Conservation (phyloP, 1,140 invertebrate species). For the Heliconius eleuchia region DNA sequence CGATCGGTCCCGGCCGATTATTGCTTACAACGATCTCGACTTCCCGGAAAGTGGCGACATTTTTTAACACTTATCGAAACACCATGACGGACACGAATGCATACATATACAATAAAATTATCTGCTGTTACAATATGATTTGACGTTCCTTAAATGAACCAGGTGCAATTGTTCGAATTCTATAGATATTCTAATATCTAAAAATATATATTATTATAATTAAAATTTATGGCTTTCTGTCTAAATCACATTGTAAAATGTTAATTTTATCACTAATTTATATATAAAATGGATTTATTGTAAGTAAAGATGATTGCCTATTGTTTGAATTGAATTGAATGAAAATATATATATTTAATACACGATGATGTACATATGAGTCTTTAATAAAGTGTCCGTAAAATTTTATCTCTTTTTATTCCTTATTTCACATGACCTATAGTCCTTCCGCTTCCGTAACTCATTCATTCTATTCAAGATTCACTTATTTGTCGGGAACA, state of each 20-base stretch:
- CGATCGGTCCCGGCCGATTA: slow-evolving; percentile 85
- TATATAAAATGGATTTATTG: neutral
- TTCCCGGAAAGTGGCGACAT: slow-evolving; percentile 87
- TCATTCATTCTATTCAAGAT: neutral
- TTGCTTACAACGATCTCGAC: slow-evolving; percentile 93
- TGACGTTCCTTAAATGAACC: neutral
- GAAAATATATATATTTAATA: slow-evolving; percentile 15
- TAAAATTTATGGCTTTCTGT: neutral
- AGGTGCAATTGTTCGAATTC: neutral
- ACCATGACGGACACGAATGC: neutral
- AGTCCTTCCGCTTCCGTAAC: slow-evolving; percentile 20
- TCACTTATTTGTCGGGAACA: neutral
- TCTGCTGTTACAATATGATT: neutral
- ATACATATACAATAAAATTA: neutral
- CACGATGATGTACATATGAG: slow-evolving; percentile 6
- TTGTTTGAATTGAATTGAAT: neutral
- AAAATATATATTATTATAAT: neutral
- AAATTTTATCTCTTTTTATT: slow-evolving; percentile 15
- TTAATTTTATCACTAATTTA: neutral
- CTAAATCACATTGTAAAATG: neutral
- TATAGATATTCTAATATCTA: neutral
- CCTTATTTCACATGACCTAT: slow-evolving; percentile 32
- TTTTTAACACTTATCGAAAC: slow-evolving; percentile 76
- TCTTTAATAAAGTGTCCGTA: slow-evolving; percentile 45
- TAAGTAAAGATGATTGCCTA: neutral